phyloP scores from a whole-genome alignment of 2,888 invertebrate species.

The Aphrophora alni region DNA sequence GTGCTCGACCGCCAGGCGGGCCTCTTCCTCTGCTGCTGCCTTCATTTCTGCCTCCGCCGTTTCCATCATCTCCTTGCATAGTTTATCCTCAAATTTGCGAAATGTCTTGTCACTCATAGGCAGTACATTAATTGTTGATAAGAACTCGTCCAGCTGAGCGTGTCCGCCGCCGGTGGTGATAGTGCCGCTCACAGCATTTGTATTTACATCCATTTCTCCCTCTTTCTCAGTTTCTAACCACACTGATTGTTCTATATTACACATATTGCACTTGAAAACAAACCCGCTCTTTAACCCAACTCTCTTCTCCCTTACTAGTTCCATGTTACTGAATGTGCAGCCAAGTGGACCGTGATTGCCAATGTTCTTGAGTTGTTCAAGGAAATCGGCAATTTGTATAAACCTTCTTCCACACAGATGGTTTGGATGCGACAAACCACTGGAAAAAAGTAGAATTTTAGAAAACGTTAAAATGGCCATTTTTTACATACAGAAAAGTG shows the following conservation, averaged over 20 bases:
- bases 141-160: conserved; percentile 1
- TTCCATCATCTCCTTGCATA: background rate
- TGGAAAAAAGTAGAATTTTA: too few species aligned
- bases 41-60: conserved; percentile 17
- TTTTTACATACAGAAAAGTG: too few species aligned
- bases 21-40: conserved; percentile 26
- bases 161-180: conserved; percentile 19
- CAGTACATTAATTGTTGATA: conserved; percentile 7
- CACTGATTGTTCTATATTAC: conserved; percentile 19
- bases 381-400: background rate
- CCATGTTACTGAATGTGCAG: background rate
- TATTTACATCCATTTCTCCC: conserved; percentile 26
- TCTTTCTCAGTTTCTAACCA: conserved; percentile 11
- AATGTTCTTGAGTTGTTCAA: background rate
- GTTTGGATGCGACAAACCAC: too few species aligned
- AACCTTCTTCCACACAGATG: background rate
- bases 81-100: background rate
- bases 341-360: conserved; percentile 11
- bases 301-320: conserved; percentile 15
- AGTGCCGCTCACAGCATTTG: conserved; percentile 28
- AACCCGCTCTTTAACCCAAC: conserved; percentile 6
- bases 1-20: background rate
- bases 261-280: conserved; percentile 17
- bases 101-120: background rate
- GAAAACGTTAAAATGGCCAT: too few species aligned